These are phyloP conservation scores for Acanthopleura granulata DNA, from an alignment of 2,888 invertebrate genomes.

Conservation along the genomic window DNA sequence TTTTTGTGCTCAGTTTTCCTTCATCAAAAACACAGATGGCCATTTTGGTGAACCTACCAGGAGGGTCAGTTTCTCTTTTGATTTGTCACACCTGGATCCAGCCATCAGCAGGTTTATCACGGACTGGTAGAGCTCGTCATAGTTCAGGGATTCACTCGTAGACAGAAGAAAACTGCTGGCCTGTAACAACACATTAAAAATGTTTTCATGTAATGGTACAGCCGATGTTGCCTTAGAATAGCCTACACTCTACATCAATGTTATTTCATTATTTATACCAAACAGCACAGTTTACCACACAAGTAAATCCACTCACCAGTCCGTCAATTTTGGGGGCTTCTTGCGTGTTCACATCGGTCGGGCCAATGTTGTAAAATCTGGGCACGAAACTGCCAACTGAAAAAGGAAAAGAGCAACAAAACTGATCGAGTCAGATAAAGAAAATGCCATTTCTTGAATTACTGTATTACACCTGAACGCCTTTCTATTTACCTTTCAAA, in stretches of 20 bases:
- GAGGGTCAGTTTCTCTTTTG: conserved; percentile 54
- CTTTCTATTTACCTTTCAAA: too few species aligned
- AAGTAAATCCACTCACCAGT: conserved; percentile 62
- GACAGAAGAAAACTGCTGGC: conserved; percentile 95
- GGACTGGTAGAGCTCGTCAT: conserved; percentile 87
- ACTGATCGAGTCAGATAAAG: neutral
- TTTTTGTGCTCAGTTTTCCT: too few species aligned
- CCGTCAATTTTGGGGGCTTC: conserved; percentile 92
- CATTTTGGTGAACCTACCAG: conserved; percentile 46
- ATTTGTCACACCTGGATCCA: conserved; percentile 76
- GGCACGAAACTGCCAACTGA: conserved; percentile 78
- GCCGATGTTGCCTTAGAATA: too few species aligned
- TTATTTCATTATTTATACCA: too few species aligned
- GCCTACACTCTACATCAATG: too few species aligned
- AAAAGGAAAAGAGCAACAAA: conserved; percentile 23
- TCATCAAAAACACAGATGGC: too few species aligned
- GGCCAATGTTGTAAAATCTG: conserved; percentile 90
- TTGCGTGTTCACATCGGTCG: conserved; percentile 77
- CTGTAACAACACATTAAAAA: conserved; percentile 48
- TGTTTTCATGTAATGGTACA: too few species aligned
- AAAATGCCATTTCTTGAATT: too few species aligned
- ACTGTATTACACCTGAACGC: too few species aligned
- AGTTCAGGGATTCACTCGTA: conserved; percentile 91
- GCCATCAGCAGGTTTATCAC: conserved; percentile 86
- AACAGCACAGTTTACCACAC: too few species aligned